Evolutionary conservation across 2,113 vertebrate species (phyloP).

Genomic region (Halcyon malimbica): DNA sequence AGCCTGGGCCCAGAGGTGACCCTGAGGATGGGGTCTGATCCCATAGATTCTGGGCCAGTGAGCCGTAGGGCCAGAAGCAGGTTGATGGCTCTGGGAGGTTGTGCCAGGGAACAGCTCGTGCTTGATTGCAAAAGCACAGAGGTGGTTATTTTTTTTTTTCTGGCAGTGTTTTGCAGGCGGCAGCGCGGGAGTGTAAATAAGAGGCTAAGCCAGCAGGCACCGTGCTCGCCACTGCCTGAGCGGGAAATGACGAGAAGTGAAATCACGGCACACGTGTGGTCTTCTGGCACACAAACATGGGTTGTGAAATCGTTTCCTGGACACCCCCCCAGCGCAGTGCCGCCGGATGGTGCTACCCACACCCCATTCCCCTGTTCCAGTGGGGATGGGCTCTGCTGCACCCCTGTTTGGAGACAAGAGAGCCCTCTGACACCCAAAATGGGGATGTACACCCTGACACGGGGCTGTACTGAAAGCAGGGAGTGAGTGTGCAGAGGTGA

Average conservation of each 20-base stretch:
- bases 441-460: fast-evolving
- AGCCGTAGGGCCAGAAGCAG: not conserved
- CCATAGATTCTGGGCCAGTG: fast-evolving
- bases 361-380: fast-evolving
- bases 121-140: not conserved
- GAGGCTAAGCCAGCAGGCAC: not conserved
- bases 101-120: not conserved
- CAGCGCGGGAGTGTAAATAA: not conserved
- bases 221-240: not conserved
- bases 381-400: not conserved
- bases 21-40: fast-evolving
- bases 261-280: not conserved
- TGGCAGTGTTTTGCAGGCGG: not conserved
- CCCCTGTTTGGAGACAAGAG: not conserved
- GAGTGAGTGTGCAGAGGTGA: not conserved
- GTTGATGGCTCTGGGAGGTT: not conserved
- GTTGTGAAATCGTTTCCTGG: not conserved
- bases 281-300: not conserved
- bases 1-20: not conserved
- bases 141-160: not conserved
- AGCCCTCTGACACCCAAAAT: not conserved
- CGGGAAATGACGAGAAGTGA: not conserved
- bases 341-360: not conserved
- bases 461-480: fast-evolving
- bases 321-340: fast-evolving